These are phyloP conservation scores for Clupea harengus DNA, from an alignment of 2,113 vertebrate genomes.

Conservation along the genomic window DNA sequence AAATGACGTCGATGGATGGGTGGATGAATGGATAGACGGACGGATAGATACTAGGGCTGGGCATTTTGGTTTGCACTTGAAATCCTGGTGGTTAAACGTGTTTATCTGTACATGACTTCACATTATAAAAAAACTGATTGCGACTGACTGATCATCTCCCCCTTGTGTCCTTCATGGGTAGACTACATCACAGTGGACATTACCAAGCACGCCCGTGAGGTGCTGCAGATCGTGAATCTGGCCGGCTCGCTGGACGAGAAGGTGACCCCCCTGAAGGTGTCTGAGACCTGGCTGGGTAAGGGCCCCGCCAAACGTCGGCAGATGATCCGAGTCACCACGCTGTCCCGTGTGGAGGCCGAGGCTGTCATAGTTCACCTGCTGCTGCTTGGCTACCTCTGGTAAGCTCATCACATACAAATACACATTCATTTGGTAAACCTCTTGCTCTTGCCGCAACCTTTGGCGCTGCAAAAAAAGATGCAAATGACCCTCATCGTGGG, in stretches of 20 bases:
- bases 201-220: conserved; percentile 75
- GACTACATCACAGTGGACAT: conserved; percentile 76
- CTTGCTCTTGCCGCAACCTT: conserved; percentile 72
- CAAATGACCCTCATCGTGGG: not conserved
- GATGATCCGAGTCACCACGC: conserved; percentile 68
- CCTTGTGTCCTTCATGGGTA: conserved; percentile 44
- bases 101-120: too few species aligned
- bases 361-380: conserved; percentile 79
- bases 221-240: conserved; percentile 82
- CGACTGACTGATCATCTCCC: too few species aligned
- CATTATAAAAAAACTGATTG: too few species aligned
- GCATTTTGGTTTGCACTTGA: too few species aligned
- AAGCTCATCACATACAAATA: not conserved
- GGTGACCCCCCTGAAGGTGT: conserved; percentile 89
- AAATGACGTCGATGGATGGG: too few species aligned
- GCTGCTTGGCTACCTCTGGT: conserved; percentile 88
- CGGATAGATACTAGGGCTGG: too few species aligned
- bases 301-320: conserved; percentile 83
- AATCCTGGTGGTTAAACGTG: too few species aligned
- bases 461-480: conserved; percentile 57
- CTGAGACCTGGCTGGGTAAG: conserved; percentile 88
- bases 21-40: too few species aligned
- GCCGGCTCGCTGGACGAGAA: conserved; percentile 81
- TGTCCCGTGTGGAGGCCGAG: conserved; percentile 80
- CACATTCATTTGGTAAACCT: not conserved